A percentile compares a stretch with the other conserved stretches of the same genome.
Conservation (phyloP, 1,140 invertebrate genomes). For the Drosophila kikkawai region DNA sequence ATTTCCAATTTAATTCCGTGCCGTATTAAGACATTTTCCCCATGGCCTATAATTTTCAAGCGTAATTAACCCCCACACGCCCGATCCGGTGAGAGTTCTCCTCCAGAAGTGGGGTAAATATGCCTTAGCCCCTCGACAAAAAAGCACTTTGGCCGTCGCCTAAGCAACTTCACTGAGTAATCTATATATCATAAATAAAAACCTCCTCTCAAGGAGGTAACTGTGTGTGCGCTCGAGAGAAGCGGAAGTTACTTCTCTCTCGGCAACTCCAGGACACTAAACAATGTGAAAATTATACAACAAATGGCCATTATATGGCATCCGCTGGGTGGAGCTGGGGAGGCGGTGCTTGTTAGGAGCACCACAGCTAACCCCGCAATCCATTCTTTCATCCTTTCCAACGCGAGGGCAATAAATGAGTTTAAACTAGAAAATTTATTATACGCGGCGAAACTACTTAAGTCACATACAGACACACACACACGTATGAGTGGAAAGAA, state of each 20-base stretch:
- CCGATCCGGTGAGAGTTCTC: conserved; percentile 2
- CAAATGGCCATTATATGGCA: conserved; percentile 72
- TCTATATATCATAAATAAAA: conserved; percentile 77
- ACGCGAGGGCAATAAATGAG: conserved; percentile 73
- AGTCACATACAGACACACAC: conserved; percentile 37
- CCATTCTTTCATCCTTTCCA: conserved; percentile 49
- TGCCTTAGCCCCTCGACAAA: conserved; percentile 1
- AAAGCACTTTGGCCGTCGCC: conserved; percentile 35
- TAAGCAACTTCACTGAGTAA: conserved; percentile 50
- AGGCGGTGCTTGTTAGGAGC: conserved; percentile 19
- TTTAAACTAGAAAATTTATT: conserved; percentile 83
- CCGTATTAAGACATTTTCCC: conserved; percentile 48
- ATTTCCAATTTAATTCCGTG: conserved; percentile 30
- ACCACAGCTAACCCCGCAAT: conserved; percentile 21
- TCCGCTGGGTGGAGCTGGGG: conserved; percentile 18
- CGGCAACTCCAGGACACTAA: conserved; percentile 55
- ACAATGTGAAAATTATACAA: conserved; percentile 83
- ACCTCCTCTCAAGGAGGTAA: conserved; percentile 25
- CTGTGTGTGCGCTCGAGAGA: conserved; percentile 7
- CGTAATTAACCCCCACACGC: conserved; percentile 38
- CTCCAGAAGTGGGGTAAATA: background rate
- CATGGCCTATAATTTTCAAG: conserved; percentile 49
- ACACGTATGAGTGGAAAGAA: conserved; percentile 3
- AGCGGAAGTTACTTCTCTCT: conserved; percentile 44
- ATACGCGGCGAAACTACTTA: conserved; percentile 80